Conservation (phyloP, 2,797 vertebrate species). For the Mormyrus hasselquistii region DNA sequence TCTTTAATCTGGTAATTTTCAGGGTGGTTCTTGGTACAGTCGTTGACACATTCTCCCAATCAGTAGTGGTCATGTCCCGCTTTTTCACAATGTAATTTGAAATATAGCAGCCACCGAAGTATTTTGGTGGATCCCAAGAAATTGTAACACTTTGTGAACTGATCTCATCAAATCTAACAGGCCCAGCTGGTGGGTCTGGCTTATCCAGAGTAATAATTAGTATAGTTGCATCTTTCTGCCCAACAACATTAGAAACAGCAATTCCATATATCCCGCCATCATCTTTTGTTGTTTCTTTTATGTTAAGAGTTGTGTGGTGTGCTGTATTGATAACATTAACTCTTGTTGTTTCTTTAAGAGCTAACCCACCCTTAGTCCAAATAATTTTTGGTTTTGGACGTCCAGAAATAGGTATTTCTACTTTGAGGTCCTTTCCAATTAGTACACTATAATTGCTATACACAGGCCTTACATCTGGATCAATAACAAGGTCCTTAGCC, state of each 20-base stretch:
- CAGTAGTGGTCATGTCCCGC: constrained; percentile 84
- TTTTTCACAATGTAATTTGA: constrained; percentile 97
- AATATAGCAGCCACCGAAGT: constrained; percentile 88
- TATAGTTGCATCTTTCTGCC: constrained; percentile 82
- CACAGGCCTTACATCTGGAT: constrained; percentile 85
- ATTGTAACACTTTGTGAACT: constrained; percentile 89
- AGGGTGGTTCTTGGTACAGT: constrained; percentile 85
- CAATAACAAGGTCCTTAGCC: constrained; percentile 91
- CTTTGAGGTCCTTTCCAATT: constrained; percentile 83
- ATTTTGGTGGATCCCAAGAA: constrained; percentile 86
- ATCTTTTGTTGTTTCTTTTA: constrained; percentile 87
- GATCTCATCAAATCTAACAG: constrained; percentile 89
- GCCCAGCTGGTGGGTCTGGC: constrained; percentile 87
- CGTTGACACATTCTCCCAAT: constrained; percentile 86
- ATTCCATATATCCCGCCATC: constrained; percentile 90
- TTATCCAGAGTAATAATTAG: constrained; percentile 94
- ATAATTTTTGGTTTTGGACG: constrained; percentile 84
- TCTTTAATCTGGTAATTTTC: constrained; percentile 86
- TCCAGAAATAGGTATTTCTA: constrained; percentile 87
- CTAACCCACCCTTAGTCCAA: constrained; percentile 85
- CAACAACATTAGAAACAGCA: constrained; percentile 75
- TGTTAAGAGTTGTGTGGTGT: constrained; percentile 74
- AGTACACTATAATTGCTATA: constrained; percentile 89
- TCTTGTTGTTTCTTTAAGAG: constrained; percentile 87
- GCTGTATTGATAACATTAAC: constrained; percentile 74